Conservation (phyloP, 2,888 invertebrate species). For the Cerceris ruficornis region DNA sequence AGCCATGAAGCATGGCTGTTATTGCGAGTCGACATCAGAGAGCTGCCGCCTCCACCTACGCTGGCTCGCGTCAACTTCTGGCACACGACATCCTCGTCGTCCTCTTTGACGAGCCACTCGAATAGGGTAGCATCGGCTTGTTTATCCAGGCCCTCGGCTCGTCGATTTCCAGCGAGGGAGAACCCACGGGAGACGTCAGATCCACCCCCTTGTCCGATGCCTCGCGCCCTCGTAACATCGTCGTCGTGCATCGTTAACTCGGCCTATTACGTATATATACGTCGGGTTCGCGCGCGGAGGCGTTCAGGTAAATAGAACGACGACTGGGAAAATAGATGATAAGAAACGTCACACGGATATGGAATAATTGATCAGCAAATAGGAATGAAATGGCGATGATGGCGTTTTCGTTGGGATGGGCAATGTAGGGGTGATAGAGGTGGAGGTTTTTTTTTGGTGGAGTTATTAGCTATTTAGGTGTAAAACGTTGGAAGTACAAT, state of each 20-base stretch:
- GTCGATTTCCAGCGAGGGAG: slow-evolving; percentile 9
- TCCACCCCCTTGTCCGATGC: slow-evolving; percentile 11
- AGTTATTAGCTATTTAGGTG: no score
- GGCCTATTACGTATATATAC: neutral
- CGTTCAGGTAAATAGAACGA: slow-evolving; percentile 1
- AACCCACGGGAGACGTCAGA: slow-evolving; percentile 1
- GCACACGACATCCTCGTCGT: slow-evolving; percentile 42
- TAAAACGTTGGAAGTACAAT: no score
- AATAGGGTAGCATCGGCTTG: slow-evolving; percentile 4
- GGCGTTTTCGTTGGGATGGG: no score
- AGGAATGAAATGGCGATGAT: no score
- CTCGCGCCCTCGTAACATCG: neutral
- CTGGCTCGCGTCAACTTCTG: slow-evolving; percentile 48
- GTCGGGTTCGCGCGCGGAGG: neutral
- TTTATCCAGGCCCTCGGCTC: slow-evolving; percentile 12
- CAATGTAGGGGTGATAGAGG: no score
- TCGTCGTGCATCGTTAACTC: slow-evolving; percentile 11
- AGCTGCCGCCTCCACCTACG: slow-evolving; percentile 42
- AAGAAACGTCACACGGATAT: neutral
- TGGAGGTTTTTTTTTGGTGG: no score
- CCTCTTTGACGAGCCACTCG: slow-evolving; percentile 35
- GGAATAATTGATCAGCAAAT: neutral
- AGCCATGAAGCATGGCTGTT: slow-evolving; percentile 40
- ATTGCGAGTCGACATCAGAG: slow-evolving; percentile 55
- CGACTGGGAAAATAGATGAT: neutral